phyloP scores from a whole-genome alignment of 2,113 vertebrate genomes.

The Lagenorhynchus albirostris region DNA sequence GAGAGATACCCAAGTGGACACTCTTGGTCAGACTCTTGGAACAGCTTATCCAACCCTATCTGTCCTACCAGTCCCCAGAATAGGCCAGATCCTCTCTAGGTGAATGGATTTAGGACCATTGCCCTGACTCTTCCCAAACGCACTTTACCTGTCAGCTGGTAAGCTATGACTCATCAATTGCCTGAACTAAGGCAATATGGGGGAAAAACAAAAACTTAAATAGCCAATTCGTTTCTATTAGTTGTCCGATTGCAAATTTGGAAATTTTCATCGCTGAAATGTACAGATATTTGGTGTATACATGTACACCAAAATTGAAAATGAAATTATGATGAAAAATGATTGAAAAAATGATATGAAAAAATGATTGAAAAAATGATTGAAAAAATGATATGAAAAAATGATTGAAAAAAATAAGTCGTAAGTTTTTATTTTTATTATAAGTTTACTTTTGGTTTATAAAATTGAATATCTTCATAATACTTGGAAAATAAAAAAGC shows the following conservation, averaged over 20 bases:
- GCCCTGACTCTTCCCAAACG: neutral
- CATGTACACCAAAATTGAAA: neutral
- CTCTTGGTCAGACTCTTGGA: neutral
- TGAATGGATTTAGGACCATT: neutral
- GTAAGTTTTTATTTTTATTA: neutral
- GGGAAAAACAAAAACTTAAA: neutral
- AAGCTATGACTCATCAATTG: neutral
- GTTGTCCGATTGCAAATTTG: neutral
- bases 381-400: too few relatives aligned
- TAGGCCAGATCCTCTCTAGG: neutral
- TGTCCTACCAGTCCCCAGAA: neutral
- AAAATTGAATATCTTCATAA: neutral
- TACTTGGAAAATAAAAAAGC: neutral
- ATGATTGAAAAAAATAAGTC: neutral
- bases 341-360: too few relatives aligned
- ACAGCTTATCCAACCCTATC: neutral
- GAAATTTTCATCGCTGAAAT: conserved; percentile 9
- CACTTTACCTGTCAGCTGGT: neutral
- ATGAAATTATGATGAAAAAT: too few relatives aligned
- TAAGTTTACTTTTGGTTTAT: neutral
- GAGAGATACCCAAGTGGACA: neutral
- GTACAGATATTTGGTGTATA: neutral
- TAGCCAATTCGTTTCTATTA: neutral
- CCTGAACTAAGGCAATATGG: neutral
- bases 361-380: too few relatives aligned